Conservation (phyloP, 2,888 invertebrate species). For the Serrognathus titanus region DNA sequence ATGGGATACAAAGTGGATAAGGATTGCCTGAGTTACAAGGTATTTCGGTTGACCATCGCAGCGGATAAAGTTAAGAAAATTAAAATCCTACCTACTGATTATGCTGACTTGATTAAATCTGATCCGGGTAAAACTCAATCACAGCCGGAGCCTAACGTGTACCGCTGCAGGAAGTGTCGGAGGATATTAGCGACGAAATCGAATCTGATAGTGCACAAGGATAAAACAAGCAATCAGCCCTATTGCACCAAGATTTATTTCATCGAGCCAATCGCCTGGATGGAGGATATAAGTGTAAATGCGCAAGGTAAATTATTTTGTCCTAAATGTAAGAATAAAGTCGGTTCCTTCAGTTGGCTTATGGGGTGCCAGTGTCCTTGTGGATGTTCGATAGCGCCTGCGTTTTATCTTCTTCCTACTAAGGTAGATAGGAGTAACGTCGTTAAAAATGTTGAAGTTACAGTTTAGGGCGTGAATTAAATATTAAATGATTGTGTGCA, state of each 20-base stretch:
- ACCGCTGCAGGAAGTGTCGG: conserved; percentile 77
- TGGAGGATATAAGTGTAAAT: conserved; percentile 67
- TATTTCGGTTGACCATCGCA: conserved; percentile 73
- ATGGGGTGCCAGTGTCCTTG: conserved; percentile 89
- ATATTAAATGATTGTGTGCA: no score
- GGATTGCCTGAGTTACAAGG: conserved; percentile 67
- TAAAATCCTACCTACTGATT: conserved; percentile 77
- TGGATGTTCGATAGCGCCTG: conserved; percentile 84
- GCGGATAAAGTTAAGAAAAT: conserved; percentile 79
- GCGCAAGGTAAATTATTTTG: conserved; percentile 81
- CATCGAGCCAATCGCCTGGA: conserved; percentile 88
- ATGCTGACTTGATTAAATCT: conserved; percentile 71
- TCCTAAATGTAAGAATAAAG: conserved; percentile 78
- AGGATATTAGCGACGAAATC: conserved; percentile 77
- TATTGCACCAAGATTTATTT: conserved; percentile 75
- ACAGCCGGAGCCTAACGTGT: conserved; percentile 78
- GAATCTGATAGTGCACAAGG: conserved; percentile 72
- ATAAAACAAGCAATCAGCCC: conserved; percentile 41
- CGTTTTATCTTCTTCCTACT: conserved; percentile 86
- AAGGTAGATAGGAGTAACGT: conserved; percentile 88
- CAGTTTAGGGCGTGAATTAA: no score
- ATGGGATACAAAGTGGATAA: conserved; percentile 73
- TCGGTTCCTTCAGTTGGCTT: conserved; percentile 90
- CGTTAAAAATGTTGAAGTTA: conserved; percentile 76
- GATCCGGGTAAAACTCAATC: conserved; percentile 73